Conservation (phyloP, 2,113 vertebrate species). For the Toxotes jaculatrix region DNA sequence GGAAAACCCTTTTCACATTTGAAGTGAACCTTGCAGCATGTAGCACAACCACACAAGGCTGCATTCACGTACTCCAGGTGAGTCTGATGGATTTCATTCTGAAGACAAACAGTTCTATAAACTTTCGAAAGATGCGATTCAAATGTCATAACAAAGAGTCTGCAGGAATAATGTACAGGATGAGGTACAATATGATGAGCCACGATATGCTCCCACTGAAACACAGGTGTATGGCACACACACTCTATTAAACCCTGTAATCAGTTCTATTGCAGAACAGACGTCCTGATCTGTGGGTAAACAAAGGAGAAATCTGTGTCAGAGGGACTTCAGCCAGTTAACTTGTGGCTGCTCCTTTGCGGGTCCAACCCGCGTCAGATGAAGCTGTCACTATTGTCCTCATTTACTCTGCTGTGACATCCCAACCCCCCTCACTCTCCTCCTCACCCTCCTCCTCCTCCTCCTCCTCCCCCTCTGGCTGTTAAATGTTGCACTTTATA, state of each 20-base stretch:
- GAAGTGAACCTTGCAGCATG: neutral
- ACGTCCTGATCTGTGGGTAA: neutral
- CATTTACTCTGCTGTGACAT: slow-evolving; percentile 11
- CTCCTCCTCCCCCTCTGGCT: neutral
- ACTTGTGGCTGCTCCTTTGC: slow-evolving; percentile 27
- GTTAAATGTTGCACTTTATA: slow-evolving; percentile 15
- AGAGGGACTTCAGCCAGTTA: neutral
- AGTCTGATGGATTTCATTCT: neutral
- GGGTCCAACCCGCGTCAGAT: slow-evolving; percentile 50
- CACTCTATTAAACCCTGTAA: neutral
- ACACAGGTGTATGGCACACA: neutral
- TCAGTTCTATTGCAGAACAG: neutral
- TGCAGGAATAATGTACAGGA: neutral
- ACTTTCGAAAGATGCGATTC: neutral
- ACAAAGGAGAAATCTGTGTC: slow-evolving; percentile 16
- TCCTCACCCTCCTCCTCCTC: too few species aligned
- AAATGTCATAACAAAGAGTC: neutral
- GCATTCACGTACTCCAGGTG: neutral
- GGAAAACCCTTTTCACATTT: neutral
- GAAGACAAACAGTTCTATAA: neutral
- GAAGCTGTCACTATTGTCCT: slow-evolving; percentile 64
- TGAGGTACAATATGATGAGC: neutral
- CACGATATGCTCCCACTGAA: neutral
- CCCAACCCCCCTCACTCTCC: neutral
- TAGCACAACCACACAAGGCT: too few species aligned